Percentiles rank a stretch among this genome's conserved stretches.
These are phyloP conservation scores for Leucoraja ocellata DNA, from an alignment of 2,797 vertebrate genomes.

Conservation along the genomic window DNA sequence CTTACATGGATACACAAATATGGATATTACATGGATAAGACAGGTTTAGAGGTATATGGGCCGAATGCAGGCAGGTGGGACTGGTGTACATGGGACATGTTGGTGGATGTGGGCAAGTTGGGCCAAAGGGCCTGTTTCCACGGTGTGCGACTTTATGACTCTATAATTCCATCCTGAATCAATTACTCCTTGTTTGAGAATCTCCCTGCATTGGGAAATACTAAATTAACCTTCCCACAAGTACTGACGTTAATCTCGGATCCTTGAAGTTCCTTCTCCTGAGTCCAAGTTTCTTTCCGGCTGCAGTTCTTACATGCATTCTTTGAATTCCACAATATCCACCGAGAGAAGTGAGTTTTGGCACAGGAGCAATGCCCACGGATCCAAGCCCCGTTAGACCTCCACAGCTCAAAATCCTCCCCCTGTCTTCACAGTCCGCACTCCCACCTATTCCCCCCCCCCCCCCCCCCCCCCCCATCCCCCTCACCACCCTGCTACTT, in stretches of 20 bases:
- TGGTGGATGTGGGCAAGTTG: too few relatives aligned
- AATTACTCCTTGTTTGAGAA: not conserved
- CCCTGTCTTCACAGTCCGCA: too few relatives aligned
- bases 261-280: not conserved
- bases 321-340: not conserved
- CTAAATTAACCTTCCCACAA: not conserved
- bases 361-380: not conserved
- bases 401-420: not conserved
- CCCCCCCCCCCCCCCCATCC: too few relatives aligned
- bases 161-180: not conserved
- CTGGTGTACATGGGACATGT: too few relatives aligned
- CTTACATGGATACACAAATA: too few relatives aligned
- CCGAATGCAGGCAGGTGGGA: too few relatives aligned
- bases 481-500: too few relatives aligned
- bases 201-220: not conserved
- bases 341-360: not conserved
- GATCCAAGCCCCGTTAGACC: not conserved
- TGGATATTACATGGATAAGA: too few relatives aligned
- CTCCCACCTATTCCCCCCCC: too few relatives aligned
- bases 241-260: not conserved
- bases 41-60: too few relatives aligned
- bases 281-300: not conserved
- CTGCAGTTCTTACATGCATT: not conserved
- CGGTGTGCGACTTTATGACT: too few relatives aligned
- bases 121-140: too few relatives aligned